These are phyloP conservation scores for Mamestra configurata DNA, from an alignment of 1,140 invertebrate genomes.

Conservation along the genomic window DNA sequence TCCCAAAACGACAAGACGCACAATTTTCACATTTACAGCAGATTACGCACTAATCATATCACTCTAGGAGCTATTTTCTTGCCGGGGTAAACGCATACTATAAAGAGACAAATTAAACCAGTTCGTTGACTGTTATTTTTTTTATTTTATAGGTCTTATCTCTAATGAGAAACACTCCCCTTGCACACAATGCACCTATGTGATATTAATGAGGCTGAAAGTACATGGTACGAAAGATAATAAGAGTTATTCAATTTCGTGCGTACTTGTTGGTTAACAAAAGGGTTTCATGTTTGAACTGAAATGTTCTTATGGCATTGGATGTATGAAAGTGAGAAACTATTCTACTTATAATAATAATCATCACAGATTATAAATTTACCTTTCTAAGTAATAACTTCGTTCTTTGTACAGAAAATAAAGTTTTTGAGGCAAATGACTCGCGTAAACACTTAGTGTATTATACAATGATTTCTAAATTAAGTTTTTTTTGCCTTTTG, in stretches of 20 bases:
- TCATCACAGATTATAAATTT: slow-evolving; percentile 67
- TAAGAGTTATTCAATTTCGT: slow-evolving; percentile 12
- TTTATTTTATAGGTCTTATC: slow-evolving; percentile 36
- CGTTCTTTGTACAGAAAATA: slow-evolving; percentile 47
- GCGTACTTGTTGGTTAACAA: background rate
- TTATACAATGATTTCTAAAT: slow-evolving; percentile 19
- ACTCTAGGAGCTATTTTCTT: too few relatives aligned
- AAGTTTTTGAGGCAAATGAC: slow-evolving; percentile 7
- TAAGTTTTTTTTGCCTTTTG: slow-evolving; percentile 9
- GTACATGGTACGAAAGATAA: background rate
- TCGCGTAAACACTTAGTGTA: slow-evolving; percentile 36
- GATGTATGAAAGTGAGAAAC: slow-evolving; percentile 45
- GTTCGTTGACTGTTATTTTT: background rate
- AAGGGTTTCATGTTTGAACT: slow-evolving; percentile 36
- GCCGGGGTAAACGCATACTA: too few relatives aligned
- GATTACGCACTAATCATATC: too few relatives aligned
- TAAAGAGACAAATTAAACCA: background rate
- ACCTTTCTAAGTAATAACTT: slow-evolving; percentile 34
- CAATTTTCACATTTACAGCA: too few relatives aligned
- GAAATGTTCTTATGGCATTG: slow-evolving; percentile 58
- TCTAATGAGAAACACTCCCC: slow-evolving; percentile 22
- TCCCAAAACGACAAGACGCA: too few relatives aligned
- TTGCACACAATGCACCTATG: background rate
- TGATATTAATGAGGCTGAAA: slow-evolving; percentile 10
- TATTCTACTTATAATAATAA: slow-evolving; percentile 64